phyloP scores from a whole-genome alignment of 1,140 invertebrate genomes.

The Trichomalopsis sarcophagae region DNA sequence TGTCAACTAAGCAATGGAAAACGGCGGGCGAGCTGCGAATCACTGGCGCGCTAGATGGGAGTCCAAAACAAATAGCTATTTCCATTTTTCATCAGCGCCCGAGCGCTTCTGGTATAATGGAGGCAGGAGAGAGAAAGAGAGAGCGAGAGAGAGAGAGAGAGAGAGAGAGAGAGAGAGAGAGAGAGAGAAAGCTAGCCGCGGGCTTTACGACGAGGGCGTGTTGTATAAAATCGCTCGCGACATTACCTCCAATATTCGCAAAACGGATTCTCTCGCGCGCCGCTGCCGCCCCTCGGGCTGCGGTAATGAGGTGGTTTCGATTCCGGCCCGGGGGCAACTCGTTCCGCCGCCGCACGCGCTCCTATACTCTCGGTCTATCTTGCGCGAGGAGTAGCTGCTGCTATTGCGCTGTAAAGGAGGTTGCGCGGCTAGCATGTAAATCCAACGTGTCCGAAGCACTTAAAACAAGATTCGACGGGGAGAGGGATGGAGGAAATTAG shows the following conservation, averaged over 20 bases:
- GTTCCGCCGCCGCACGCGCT: constrained; percentile 8
- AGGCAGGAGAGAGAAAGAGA: constrained; percentile 23
- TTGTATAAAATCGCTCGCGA: constrained; percentile 74
- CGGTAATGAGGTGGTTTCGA: constrained; percentile 75
- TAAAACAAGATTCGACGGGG: constrained; percentile 36
- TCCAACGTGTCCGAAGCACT: constrained; percentile 55
- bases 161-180: background rate
- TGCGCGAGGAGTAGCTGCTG: constrained; percentile 50
- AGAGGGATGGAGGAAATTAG: background rate
- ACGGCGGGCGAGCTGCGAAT: background rate
- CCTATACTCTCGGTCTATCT: background rate
- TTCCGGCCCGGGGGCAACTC: constrained; percentile 70
- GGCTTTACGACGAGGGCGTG: constrained; percentile 55
- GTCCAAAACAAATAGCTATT: constrained; percentile 64
- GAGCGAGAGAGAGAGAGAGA: background rate
- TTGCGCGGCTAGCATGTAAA: constrained; percentile 62
- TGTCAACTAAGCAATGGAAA: constrained; percentile 38
- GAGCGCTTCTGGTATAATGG: constrained; percentile 13
- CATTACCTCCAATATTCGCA: constrained; percentile 75
- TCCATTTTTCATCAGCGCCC: constrained; percentile 71
- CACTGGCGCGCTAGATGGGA: constrained; percentile 18
- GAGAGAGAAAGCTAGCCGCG: constrained; percentile 26
- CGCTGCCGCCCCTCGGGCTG: constrained; percentile 58
- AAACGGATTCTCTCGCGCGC: constrained; percentile 71
- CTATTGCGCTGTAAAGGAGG: constrained; percentile 54